Conservation (phyloP, 2,797 vertebrate genomes). For the Melanotaenia parkinsoni region DNA sequence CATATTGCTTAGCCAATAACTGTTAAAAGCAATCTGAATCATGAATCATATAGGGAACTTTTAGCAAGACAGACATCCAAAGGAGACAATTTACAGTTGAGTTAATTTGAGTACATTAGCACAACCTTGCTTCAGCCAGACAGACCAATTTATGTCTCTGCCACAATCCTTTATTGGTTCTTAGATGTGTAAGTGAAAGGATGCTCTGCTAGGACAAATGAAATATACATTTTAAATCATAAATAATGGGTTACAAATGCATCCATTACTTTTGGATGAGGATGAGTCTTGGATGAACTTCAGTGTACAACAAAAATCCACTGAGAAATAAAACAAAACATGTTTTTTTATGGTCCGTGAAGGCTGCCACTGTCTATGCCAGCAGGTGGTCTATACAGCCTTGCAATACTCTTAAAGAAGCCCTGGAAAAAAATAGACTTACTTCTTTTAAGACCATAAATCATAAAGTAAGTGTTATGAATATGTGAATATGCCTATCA, state of each 20-base stretch:
- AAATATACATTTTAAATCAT: conserved; percentile 88
- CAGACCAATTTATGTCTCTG: conserved; percentile 98
- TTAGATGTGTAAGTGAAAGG: conserved; percentile 92
- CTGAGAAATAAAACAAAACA: conserved; percentile 61
- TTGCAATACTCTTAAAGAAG: conserved; percentile 44
- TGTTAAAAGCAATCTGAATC: conserved; percentile 99
- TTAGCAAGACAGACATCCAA: conserved; percentile 97
- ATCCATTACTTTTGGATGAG: conserved; percentile 78
- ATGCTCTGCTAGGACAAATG: conserved; percentile 86
- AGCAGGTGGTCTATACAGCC: conserved; percentile 61
- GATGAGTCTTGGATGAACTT: conserved; percentile 43
- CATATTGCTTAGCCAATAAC: conserved; percentile 99
- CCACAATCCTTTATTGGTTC: conserved; percentile 90
- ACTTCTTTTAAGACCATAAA: conserved; percentile 27
- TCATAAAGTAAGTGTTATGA: background rate
- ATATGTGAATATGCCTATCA: conserved; percentile 30
- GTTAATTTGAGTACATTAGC: conserved; percentile 99
- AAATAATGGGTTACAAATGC: conserved; percentile 82
- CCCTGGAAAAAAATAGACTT: conserved; percentile 14
- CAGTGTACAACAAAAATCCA: conserved; percentile 55
- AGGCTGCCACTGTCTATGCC: conserved; percentile 75
- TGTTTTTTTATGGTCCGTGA: conserved; percentile 77
- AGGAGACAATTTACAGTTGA: conserved; percentile 99
- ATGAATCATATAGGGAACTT: conserved; percentile 99
- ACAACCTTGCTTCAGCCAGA: conserved; percentile 95